A percentile compares a stretch with the other conserved stretches of the same genome.
phyloP scores from a whole-genome alignment of 2,888 invertebrate genomes.

The Leptopilina myrica region DNA sequence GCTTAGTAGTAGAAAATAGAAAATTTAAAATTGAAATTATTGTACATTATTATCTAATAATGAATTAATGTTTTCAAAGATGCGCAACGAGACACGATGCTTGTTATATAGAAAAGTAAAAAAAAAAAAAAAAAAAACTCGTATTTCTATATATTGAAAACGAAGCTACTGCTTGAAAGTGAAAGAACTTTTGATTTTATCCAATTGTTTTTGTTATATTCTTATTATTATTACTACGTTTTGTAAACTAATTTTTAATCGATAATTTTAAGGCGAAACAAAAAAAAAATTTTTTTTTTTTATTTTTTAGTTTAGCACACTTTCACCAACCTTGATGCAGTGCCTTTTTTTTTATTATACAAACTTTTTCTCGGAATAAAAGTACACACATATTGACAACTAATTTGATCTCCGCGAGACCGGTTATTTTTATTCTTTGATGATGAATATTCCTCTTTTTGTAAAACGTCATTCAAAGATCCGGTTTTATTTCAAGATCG shows the following conservation, averaged over 20 bases:
- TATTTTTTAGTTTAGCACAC: conserved; percentile 39
- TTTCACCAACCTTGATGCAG: conserved; percentile 47
- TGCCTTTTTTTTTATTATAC: conserved; percentile 31
- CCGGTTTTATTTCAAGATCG: conserved; percentile 14
- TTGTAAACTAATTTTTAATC: too few species aligned
- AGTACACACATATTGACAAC: conserved; percentile 2
- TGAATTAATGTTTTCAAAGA: not conserved
- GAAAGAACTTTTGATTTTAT: conserved; percentile 24
- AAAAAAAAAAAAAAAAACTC: not conserved
- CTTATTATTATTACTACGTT: too few species aligned
- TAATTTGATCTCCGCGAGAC: conserved; percentile 11
- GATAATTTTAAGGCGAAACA: too few species aligned
- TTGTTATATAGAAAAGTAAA: not conserved
- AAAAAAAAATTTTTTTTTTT: too few species aligned
- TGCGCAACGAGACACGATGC: not conserved
- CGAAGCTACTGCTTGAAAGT: conserved; percentile 13
- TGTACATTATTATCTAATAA: conserved; percentile 4
- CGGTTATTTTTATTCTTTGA: conserved; percentile 26
- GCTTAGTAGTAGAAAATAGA: not conserved
- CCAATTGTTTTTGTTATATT: not conserved
- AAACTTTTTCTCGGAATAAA: conserved; percentile 19
- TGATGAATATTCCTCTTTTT: conserved; percentile 21
- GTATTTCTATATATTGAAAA: not conserved
- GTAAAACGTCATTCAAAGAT: conserved; percentile 28
- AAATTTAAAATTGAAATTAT: conserved; percentile 1